A percentile compares a stretch with the other conserved stretches of the same genome.
phyloP scores from a whole-genome alignment of 2,113 vertebrate species.

The Vombatus ursinus region DNA sequence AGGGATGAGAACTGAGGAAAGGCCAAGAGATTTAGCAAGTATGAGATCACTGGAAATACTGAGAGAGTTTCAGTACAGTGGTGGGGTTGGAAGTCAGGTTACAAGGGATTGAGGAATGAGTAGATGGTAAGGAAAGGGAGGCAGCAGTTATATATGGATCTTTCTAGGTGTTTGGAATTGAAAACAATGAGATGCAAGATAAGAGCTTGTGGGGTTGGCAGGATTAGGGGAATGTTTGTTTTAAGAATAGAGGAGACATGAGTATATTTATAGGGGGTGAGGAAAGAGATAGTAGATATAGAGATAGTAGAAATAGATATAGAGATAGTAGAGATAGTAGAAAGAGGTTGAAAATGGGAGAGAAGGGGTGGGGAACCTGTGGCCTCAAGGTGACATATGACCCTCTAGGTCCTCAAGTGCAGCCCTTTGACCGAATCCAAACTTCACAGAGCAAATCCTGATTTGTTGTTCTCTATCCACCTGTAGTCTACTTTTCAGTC shows the following conservation, averaged over 20 bases:
- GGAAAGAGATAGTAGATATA: not conserved
- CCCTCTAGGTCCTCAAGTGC: too few relatives aligned
- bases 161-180: not conserved
- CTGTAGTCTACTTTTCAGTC: not conserved
- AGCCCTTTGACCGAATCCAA: too few relatives aligned
- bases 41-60: not conserved
- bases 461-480: not conserved
- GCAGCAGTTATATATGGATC: not conserved
- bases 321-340: not conserved
- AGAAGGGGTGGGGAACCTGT: not conserved
- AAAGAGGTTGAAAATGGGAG: not conserved
- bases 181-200: not conserved
- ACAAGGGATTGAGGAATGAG: not conserved
- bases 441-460: too few relatives aligned
- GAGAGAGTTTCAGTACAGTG: not conserved
- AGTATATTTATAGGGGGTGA: not conserved
- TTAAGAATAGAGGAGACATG: not conserved
- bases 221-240: not conserved
- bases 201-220: not conserved
- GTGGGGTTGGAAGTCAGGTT: not conserved
- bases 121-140: not conserved
- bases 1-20: not conserved
- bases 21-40: not conserved
- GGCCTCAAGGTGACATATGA: too few relatives aligned
- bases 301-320: not conserved